phyloP scores from a whole-genome alignment of 1,140 invertebrate species.

The honey bee (Apis mellifera) region DNA sequence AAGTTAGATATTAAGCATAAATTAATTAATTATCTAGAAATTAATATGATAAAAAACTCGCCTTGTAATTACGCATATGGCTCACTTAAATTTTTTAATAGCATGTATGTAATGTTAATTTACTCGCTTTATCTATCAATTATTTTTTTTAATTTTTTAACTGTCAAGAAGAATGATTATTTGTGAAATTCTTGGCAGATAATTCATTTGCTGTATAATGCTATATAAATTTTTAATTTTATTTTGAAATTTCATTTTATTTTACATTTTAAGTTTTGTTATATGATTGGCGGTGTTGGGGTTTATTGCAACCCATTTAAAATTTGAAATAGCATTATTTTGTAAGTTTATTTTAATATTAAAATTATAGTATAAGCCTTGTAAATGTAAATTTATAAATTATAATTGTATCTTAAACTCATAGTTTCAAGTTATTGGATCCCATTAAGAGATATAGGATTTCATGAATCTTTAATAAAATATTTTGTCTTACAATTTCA shows the following conservation, averaged over 20 bases:
- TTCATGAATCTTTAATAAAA: slow-evolving; percentile 2
- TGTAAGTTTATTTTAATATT: slow-evolving; percentile 80
- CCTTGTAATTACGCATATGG: slow-evolving; percentile 69
- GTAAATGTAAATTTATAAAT: slow-evolving; percentile 81
- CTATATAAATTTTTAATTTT: slow-evolving; percentile 50
- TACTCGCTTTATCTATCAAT: slow-evolving; percentile 52
- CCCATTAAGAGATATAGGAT: slow-evolving; percentile 38
- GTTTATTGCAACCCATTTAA: slow-evolving; percentile 61
- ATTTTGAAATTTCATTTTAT: slow-evolving; percentile 47
- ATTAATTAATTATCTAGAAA: slow-evolving; percentile 61
- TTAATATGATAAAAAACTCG: slow-evolving; percentile 49
- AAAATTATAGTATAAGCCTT: slow-evolving; percentile 76
- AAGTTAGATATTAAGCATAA: slow-evolving; percentile 60
- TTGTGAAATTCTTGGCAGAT: slow-evolving; percentile 65
- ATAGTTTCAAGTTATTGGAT: slow-evolving; percentile 58
- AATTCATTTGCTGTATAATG: slow-evolving; percentile 52
- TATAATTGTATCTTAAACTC: slow-evolving; percentile 77
- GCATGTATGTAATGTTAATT: slow-evolving; percentile 62
- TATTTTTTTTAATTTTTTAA: slow-evolving; percentile 1
- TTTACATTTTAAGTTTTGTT: slow-evolving; percentile 60
- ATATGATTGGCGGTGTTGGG: slow-evolving; percentile 59
- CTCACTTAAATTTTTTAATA: slow-evolving; percentile 64
- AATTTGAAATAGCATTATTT: slow-evolving; percentile 73
- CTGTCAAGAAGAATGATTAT: slow-evolving; percentile 44
- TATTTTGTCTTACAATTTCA: slow-evolving; percentile 37